Base-by-base conservation (phyloP, 2,797 vertebrate species). In the Poeciliopsis infans region DNA sequence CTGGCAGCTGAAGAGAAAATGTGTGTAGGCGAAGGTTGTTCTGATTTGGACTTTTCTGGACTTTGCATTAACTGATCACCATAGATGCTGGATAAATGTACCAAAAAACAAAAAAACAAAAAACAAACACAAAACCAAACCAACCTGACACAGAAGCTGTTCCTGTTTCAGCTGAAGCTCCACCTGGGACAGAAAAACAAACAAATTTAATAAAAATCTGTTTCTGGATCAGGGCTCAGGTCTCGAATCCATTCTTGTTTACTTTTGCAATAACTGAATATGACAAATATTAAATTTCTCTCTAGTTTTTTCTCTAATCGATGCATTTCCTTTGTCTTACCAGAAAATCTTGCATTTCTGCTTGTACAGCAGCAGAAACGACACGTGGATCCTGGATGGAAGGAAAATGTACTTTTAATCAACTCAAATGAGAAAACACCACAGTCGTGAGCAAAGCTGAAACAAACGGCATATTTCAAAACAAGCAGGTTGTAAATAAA, bases 91-190 rank as follows among this genome's bases (percentile, higher is more conserved):
- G 57, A 33, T 1, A 16, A 13, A 61, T 61, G 28, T 18, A 16
- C 13, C 11, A 72, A 28, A 45, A 15, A 12, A 41, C 1, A 72
- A 33, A 36, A 13, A 15, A 39, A 15, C n/a, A 12, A 33, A 43
- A 12, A 5, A 74, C 13, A 47, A 49, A 70, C 25, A 59, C 3
- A 59, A 6, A 74, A 2, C 51, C 18, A 43, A 1, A 61, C 74
- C 84, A n/a, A 93, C 93, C 91, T 93, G 83, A 2, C 81, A 83
- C 5, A 91, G 45, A 46, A 88, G 79, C 0, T 28, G 69, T 1
- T 93, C 86, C 49, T 93, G 91, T 49, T 87, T 92, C 43, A 80
- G 74, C 76, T 90, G 87, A 77, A 92, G 87, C 72, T 87, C 87
- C 46, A 71, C 72, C 94, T 95, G 85, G 18, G 84, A 79, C 15